Base-by-base conservation (phyloP, 1,140 invertebrate genomes). In the Drosophila mauritiana region DNA sequence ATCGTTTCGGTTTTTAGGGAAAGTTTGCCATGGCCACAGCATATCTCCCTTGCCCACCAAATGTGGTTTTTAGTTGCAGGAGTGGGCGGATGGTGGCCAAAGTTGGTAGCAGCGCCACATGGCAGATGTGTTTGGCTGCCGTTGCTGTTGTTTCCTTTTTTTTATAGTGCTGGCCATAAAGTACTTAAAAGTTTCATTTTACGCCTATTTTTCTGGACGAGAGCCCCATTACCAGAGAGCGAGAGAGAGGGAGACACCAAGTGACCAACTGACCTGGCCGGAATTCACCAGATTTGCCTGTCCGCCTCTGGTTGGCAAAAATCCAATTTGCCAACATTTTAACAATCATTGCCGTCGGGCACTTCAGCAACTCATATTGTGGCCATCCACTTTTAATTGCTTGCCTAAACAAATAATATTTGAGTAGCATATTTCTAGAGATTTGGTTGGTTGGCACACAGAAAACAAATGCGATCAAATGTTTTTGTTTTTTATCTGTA, bases 171-270 rank as follows among this genome's bases (percentile, higher is more conserved):
- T 88, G 82, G 51, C 88, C 79, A 75, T 90, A 90, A 90, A 90
- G 86, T 90, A 82, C 86, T 90, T 90, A 90, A 90, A 91, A 90
- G 86, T 90, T 90, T 90, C 79, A 90, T 90, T 90, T 90, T 91
- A 90, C 88, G 86, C 86, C 86, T 90, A 90, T 90, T 90, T 90
- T 78, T 73, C 56, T 73, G 69, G 64, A 51, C 63, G 72, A 83
- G 58, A 59, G 73, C 42, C 62, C 86, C 79, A 90, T 88, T 90
- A 90, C 90, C 78, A 61, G 39, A 55, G 63, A 17, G 17, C 17
- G 17, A 17, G 17, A 0, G 40, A 10, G 40, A 0, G 15, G 10
- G 42, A 17, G 42, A 57, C 78, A 61, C 49, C 53, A 61, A 69
- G 74, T 78, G 75, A 78, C 63, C 61, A 65, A 67, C 46, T 54